Evolutionary conservation across 1,140 invertebrate genomes (phyloP), one percentile per base, ranked within the genome.

Genomic region (Trinorchestia longiramus): DNA sequence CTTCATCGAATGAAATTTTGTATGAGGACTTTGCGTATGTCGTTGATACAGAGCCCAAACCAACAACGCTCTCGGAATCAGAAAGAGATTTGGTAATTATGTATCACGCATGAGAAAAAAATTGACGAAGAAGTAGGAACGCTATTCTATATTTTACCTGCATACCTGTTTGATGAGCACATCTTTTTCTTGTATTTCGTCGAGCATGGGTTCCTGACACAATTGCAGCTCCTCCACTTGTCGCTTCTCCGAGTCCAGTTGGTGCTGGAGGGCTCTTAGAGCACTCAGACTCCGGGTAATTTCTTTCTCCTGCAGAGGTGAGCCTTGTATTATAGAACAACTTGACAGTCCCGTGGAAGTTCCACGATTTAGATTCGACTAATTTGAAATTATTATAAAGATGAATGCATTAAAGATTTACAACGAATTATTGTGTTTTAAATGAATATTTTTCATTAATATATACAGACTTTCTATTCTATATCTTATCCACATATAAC

Each of bases 91-190:
- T 8, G 4, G 8, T 36, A 87, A 15, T 40, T 8, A 8, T 8
- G 40, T 8, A 87, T 8, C 36, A 6, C 11, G 40, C 41, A 90
- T 41, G 6, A 6, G 28, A 90, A 42, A 90, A 90, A 6, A 28
- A 90, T 28, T 36, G 11, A 41, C 11, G 41, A 90, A 42, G 41
- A 90, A 90, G n/a, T 90, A 41, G 41, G n/a, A 90, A 43, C 88
- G 4, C 43, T 17, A 90, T 90, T 41, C 41, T 6, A 19, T 53
- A 90, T 15, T 41, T 42, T 41, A 19, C 41, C 4, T 23, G 43
- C 40, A 95, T 77, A 96, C 96, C 95, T 96, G 96, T 90, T 96
- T 96, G 96, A 96, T 96, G 87, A 96, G 91, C 40, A 96, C 95
- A 0, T 95, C 90, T 44, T 96, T 95, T 87, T 96, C 96, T 41